Evolutionary conservation across 2,888 invertebrate genomes (phyloP).

Genomic region (Agrilus mali): DNA sequence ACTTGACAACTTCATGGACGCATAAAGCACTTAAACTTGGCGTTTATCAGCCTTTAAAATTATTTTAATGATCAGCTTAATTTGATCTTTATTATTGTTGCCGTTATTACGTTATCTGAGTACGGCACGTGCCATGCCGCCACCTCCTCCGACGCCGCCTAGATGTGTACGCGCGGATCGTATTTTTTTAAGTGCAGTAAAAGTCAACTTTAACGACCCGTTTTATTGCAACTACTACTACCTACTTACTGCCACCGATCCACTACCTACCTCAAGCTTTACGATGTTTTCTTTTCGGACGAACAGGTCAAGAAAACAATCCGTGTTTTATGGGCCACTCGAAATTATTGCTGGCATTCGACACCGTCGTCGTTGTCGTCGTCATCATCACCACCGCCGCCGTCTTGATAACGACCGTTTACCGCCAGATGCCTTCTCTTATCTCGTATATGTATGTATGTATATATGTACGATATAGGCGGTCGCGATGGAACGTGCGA

Average conservation of each 20-base stretch:
- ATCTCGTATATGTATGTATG: no score
- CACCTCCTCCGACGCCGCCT: no score
- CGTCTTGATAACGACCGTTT: no score
- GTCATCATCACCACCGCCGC: no score
- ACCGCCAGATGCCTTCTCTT: no score
- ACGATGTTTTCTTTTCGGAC: constrained; percentile 13
- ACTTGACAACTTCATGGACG: no score
- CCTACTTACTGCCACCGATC: background rate
- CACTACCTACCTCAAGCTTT: constrained; percentile 20
- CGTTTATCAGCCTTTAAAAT: constrained; percentile 32
- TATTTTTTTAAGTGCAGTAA: constrained; percentile 36
- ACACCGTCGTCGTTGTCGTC: no score
- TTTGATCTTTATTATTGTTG: constrained; percentile 32
- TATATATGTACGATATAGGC: no score
- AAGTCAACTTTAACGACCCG: constrained; percentile 33
- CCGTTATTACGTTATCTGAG: constrained; percentile 25
- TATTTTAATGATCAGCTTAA: constrained; percentile 35
- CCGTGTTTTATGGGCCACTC: background rate
- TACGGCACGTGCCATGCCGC: constrained; percentile 12
- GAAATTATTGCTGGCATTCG: background rate
- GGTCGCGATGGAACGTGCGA: no score
- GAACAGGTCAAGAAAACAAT: constrained; percentile 7
- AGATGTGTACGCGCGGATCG: constrained; percentile 22
- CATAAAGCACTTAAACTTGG: constrained; percentile 17
- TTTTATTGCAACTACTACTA: constrained; percentile 33